phyloP scores from a whole-genome alignment of 2,113 vertebrate species.

The Mustela nigripes region DNA sequence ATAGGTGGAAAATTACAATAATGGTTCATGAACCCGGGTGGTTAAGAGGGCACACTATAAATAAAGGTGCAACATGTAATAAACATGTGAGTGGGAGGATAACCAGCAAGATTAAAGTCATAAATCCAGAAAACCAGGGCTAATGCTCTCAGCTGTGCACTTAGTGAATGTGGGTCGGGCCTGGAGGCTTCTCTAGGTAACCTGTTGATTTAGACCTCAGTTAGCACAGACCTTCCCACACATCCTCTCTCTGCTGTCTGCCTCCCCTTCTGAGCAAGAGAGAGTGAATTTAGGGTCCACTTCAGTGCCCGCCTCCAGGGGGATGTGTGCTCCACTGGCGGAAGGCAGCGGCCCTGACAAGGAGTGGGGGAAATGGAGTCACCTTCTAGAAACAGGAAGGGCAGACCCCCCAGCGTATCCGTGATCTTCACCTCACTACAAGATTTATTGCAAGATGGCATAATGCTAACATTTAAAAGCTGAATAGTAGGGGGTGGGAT shows the following conservation, averaged over 20 bases:
- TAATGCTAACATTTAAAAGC: neutral
- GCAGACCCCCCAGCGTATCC: neutral
- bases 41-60: constrained; percentile 1
- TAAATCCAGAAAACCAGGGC: constrained; percentile 55
- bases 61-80: neutral
- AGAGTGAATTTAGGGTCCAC: neutral
- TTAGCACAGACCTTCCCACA: neutral
- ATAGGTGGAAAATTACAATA: constrained; percentile 38
- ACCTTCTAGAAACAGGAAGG: neutral
- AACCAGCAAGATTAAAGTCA: constrained; percentile 1
- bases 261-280: neutral
- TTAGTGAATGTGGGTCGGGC: neutral
- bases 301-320: neutral
- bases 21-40: neutral
- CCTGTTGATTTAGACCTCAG: constrained; percentile 6
- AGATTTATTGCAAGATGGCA: neutral
- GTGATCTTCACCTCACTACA: neutral
- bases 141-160: neutral
- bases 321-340: neutral
- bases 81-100: neutral
- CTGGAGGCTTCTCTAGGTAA: neutral
- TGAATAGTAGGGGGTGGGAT: neutral
- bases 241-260: neutral
- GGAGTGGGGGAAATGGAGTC: neutral
- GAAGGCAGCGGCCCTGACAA: neutral